Base-by-base conservation (phyloP, 2,113 vertebrate species). In the Pogonocichla stellata region DNA sequence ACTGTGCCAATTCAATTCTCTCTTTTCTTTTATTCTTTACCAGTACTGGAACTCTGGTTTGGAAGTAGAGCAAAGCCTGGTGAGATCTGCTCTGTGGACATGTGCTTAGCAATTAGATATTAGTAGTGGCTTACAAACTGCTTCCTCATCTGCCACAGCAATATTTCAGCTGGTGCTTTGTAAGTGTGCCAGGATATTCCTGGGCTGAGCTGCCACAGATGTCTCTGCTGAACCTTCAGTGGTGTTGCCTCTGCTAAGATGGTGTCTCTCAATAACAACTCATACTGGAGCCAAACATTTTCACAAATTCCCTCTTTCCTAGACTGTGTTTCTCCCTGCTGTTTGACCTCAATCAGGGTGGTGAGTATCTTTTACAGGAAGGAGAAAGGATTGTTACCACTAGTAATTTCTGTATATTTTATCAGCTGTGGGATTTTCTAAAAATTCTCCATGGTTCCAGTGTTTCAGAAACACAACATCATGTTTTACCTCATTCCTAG, bases 131-230 rank as follows among this genome's bases (percentile, higher is more conserved):
- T 60, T 58, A 64, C 36, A 73, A 67, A 81, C 6, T 40, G 43
- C 42, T 67, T 84, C 56, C 34, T 89, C 79, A 86, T 89, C 77
- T 88, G 34, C 60, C 86, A 58, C 57, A 62, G 62, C 67, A 84
- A 64, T 56, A 61, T 92, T 96, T 95, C 88, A 93, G 70, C 92
- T 88, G 47, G 34, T 47, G 53, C 24, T 73, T 82, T 90, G 38
- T 67, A 45, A 66, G 24, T 23, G 43, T 88, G 83, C 74, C 86
- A 83, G 57, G 24, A 74, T 87, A 36, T 58, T 89, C 83, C 72
- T 58, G 65, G 26, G 19, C 64, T 60, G 75, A 95, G 42, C 16
- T 86, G 72, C 69, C 43, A 53, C 58, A 85, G 47, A 65, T 80
- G 43, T 40, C 48, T 71, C 56, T 83, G 47, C 48, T 80, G 80